Base-by-base conservation (phyloP, 2,888 invertebrate species). In the Microctonus brassicae region DNA sequence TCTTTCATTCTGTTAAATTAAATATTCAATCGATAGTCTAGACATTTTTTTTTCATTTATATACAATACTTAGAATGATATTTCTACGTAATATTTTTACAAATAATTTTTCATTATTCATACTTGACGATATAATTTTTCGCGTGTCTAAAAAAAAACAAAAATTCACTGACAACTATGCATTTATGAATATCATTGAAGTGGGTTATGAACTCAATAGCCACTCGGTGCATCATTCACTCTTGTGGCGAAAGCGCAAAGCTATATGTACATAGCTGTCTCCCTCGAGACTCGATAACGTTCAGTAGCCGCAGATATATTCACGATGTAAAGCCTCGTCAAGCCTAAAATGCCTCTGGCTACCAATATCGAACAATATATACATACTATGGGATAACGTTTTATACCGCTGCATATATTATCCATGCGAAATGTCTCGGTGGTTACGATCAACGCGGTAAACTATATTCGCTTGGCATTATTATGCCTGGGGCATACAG, bases 401-500 rank as follows among this genome's bases (percentile, higher is more conserved):
- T 63, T 63, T 47, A 70, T 55, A 60, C 52, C 47, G 64, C 42
- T 70, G 69, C 63, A 70, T 70, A 64, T 57, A 68, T 70, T 70
- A 64, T 22, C 53, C 29, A 62, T 13, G 64, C 53, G 55, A 70
- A 64, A 70, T 70, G 63, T 47, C 47, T 70, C 69, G 57, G 55
- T 39, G 36, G 39, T 63, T 57, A 55, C 73, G 24, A 11, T 66
- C 55, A 68, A 69, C 73, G 47, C 17, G n/a, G 47, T 47, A 47
- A 47, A 47, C 47, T 47, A 47, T 47, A 47, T 47, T 17, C 47
- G 17, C 47, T 47, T 69, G 69, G 67, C 76, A 77, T 69, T 72
- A 55, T 66, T 68, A 39, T 24, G 78, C 80, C 76, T 52, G 73
- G 47, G 74, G 79, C 76, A 47, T n/a, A 13, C 63, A 69, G 67